phyloP scores from a whole-genome alignment of 2,113 vertebrate genomes.

The Tenrec ecaudatus region DNA sequence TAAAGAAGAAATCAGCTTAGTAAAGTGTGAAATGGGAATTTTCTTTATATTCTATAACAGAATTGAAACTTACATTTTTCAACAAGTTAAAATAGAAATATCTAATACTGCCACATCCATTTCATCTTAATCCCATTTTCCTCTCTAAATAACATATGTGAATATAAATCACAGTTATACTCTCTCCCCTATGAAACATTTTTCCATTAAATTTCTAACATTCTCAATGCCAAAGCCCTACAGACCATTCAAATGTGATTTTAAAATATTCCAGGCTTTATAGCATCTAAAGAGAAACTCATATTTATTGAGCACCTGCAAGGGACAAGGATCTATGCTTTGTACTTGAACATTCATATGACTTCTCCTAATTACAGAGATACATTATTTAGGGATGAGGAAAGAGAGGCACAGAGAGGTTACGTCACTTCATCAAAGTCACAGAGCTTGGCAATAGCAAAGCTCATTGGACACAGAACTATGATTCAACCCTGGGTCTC shows the following conservation, averaged over 20 bases:
- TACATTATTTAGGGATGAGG: constrained; percentile 3
- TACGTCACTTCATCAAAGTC: not conserved
- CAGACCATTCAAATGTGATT: not conserved
- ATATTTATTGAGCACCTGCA: not conserved
- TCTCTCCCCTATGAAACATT: not conserved
- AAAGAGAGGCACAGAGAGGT: not conserved
- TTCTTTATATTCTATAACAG: constrained; percentile 6
- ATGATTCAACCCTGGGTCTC: not conserved
- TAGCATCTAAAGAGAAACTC: constrained; percentile 10
- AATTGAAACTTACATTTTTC: constrained; percentile 31
- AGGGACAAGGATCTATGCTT: not conserved
- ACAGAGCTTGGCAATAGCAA: not conserved
- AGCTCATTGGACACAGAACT: not conserved
- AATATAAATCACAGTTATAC: not conserved
- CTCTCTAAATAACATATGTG: not conserved
- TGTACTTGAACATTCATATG: not conserved
- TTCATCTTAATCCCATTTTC: not conserved
- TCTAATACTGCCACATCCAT: not conserved
- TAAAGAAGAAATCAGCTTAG: not conserved
- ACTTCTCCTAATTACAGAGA: constrained; percentile 19
- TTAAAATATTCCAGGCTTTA: constrained; percentile 6
- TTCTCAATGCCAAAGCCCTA: not conserved
- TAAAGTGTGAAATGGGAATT: not conserved
- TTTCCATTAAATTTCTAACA: constrained; percentile 38
- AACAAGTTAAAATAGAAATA: constrained; percentile 35